Conservation (phyloP, 2,888 invertebrate species). For the Lampropteryx suffumata region DNA sequence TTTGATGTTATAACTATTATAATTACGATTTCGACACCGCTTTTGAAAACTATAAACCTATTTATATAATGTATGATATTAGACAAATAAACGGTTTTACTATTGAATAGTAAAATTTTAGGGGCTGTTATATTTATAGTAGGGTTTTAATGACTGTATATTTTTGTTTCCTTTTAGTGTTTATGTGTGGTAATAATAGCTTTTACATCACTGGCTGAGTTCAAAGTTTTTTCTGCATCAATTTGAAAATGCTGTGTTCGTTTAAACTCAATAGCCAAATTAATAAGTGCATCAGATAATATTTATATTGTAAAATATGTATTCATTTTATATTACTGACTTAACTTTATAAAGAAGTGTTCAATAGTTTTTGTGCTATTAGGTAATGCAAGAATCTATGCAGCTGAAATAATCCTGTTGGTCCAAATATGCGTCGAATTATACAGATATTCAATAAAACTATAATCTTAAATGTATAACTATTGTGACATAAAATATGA, state of each 20-base stretch:
- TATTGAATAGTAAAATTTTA: slow-evolving; percentile 78
- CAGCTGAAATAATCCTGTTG: slow-evolving; percentile 28
- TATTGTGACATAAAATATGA: slow-evolving; percentile 21
- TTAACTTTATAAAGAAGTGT: slow-evolving; percentile 15
- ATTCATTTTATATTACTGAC: slow-evolving; percentile 5
- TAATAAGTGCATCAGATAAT: not conserved
- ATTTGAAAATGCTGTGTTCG: not conserved
- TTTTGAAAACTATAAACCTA: slow-evolving; percentile 66
- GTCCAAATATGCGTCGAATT: slow-evolving; percentile 34
- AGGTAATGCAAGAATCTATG: slow-evolving; percentile 11
- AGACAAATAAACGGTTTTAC: slow-evolving; percentile 66
- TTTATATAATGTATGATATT: slow-evolving; percentile 63
- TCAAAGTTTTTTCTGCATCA: not conserved
- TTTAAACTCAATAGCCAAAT: not conserved
- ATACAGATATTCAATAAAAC: slow-evolving; percentile 25
- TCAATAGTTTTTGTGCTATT: slow-evolving; percentile 18
- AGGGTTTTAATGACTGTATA: slow-evolving; percentile 68
- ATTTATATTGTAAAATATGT: not conserved
- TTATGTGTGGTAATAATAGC: slow-evolving; percentile 37
- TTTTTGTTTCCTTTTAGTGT: slow-evolving; percentile 65
- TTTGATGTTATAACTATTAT: slow-evolving; percentile 41
- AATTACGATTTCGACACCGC: slow-evolving; percentile 68
- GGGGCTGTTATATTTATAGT: slow-evolving; percentile 80
- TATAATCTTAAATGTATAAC: slow-evolving; percentile 19
- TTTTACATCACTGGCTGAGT: slow-evolving; percentile 9